Conservation (phyloP, 2,888 invertebrate species). For the Drosophila algonquin region DNA sequence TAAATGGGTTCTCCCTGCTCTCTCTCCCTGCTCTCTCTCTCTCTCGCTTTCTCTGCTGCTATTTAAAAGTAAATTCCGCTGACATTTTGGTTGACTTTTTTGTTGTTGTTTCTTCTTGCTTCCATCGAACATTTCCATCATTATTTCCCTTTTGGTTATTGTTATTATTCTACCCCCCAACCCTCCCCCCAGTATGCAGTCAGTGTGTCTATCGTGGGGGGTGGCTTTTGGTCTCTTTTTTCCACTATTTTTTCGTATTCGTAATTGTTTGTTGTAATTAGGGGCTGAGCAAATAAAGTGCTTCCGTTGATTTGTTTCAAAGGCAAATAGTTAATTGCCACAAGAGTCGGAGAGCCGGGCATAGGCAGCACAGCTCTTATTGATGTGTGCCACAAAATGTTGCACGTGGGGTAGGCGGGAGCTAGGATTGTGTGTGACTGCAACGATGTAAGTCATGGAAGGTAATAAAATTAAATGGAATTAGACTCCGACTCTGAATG, state of each 20-base stretch:
- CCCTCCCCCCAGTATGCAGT: too few relatives aligned
- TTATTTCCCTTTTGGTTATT: slow-evolving; percentile 30
- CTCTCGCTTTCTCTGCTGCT: slow-evolving; percentile 16
- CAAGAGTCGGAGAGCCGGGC: slow-evolving; percentile 33
- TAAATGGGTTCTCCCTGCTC: slow-evolving; percentile 56
- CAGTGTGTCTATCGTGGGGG: slow-evolving; percentile 16
- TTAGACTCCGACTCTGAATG: slow-evolving; percentile 3
- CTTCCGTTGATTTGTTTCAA: slow-evolving; percentile 79
- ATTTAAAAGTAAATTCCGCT: slow-evolving; percentile 68
- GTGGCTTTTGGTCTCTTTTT: slow-evolving; percentile 32
- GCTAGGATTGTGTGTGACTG: too few relatives aligned
- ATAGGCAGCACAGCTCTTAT: slow-evolving; percentile 39
- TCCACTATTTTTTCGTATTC: slow-evolving; percentile 34
- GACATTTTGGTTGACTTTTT: slow-evolving; percentile 29
- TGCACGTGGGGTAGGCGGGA: too few relatives aligned
- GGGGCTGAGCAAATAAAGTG: slow-evolving; percentile 77
- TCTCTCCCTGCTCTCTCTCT: neutral
- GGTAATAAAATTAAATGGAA: slow-evolving; percentile 52
- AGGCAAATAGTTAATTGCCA: slow-evolving; percentile 77
- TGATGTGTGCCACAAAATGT: slow-evolving; percentile 12
- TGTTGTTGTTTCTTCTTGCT: neutral
- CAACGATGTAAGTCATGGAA: slow-evolving; percentile 32
- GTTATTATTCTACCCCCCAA: slow-evolving; percentile 30
- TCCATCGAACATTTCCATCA: neutral
- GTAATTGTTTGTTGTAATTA: slow-evolving; percentile 79